Conservation (phyloP, 2,888 invertebrate genomes). For the Xanthostigma xanthostigma region DNA sequence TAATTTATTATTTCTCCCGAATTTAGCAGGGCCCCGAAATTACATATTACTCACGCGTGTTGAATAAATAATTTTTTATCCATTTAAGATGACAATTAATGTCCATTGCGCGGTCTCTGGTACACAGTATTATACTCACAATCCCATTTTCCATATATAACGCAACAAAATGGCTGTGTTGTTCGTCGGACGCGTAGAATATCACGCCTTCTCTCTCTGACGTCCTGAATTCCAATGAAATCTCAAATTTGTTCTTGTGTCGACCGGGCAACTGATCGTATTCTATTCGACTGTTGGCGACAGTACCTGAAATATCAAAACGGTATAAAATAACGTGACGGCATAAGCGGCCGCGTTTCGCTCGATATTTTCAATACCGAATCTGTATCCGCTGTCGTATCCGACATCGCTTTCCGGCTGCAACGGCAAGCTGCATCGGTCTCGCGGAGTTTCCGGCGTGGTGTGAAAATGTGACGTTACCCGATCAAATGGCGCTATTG, state of each 20-base stretch:
- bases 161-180: slow-evolving; percentile 46
- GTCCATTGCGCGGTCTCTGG: neutral
- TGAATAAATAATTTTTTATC: no score
- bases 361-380: slow-evolving; percentile 10
- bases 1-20: no score
- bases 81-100: neutral
- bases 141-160: slow-evolving; percentile 59
- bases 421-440: slow-evolving; percentile 13
- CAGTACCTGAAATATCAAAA: slow-evolving; percentile 35
- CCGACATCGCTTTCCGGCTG: slow-evolving; percentile 10
- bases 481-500: no score
- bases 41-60: no score
- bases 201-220: slow-evolving; percentile 62
- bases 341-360: slow-evolving; percentile 6
- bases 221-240: slow-evolving; percentile 68
- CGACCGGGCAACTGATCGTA: slow-evolving; percentile 40
- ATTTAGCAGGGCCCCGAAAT: no score
- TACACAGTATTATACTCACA: slow-evolving; percentile 29
- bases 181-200: slow-evolving; percentile 59
- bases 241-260: slow-evolving; percentile 51
- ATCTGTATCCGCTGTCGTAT: slow-evolving; percentile 12
- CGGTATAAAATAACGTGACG: slow-evolving; percentile 6
- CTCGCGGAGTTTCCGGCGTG: neutral
- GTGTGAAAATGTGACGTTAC: neutral
- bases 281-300: slow-evolving; percentile 56